Percentiles rank a stretch among this genome's conserved stretches.
phyloP scores from a whole-genome alignment of 2,888 invertebrate genomes.

The Ischnura elegans region DNA sequence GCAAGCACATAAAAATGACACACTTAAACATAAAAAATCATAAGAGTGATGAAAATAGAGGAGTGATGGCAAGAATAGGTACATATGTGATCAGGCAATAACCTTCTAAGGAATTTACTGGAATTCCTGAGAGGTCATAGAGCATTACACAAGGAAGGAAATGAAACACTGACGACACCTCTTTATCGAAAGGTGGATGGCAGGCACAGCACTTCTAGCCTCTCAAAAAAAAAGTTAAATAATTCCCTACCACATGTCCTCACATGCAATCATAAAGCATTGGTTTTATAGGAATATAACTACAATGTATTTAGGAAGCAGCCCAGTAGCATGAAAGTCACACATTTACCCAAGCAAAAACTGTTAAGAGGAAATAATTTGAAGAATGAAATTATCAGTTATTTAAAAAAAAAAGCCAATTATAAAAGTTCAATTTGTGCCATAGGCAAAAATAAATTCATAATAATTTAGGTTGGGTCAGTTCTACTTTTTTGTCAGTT shows the following conservation, averaged over 20 bases:
- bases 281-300: conserved; percentile 46
- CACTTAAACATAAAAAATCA: conserved; percentile 18
- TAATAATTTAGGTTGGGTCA: too few relatives aligned
- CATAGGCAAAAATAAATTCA: too few relatives aligned
- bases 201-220: conserved; percentile 36
- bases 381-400: background rate
- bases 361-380: background rate
- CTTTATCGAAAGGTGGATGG: conserved; percentile 44
- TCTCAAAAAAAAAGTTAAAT: conserved; percentile 40
- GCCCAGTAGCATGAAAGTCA: conserved; percentile 48
- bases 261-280: conserved; percentile 47
- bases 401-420: too few relatives aligned
- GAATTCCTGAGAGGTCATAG: conserved; percentile 1
- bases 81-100: conserved; percentile 14
- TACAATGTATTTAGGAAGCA: conserved; percentile 45
- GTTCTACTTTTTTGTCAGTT: too few relatives aligned
- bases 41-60: conserved; percentile 33
- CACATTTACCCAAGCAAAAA: conserved; percentile 32
- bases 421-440: too few relatives aligned
- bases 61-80: conserved; percentile 37
- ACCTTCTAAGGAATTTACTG: conserved; percentile 34
- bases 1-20: conserved; percentile 54
- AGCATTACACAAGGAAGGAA: conserved; percentile 5
- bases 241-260: conserved; percentile 42
- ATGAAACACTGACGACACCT: conserved; percentile 35